phyloP scores from a whole-genome alignment of 1,140 invertebrate genomes.

The Drosophila ercepeae region DNA sequence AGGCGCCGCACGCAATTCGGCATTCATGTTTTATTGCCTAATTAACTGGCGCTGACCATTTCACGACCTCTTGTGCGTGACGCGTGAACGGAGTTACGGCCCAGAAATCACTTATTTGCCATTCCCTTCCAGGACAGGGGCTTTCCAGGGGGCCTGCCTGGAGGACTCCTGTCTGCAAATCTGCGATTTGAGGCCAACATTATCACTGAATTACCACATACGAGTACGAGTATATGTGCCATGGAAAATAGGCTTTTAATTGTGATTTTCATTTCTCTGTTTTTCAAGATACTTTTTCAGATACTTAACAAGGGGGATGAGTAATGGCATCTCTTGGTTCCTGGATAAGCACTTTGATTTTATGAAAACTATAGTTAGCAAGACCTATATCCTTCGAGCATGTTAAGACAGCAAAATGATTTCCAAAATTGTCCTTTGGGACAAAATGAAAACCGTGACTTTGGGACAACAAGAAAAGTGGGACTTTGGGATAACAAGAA shows the following conservation, averaged over 20 bases:
- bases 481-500: too few relatives aligned
- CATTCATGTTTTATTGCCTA: slow-evolving; percentile 77
- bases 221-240: too few relatives aligned
- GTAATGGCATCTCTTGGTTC: too few relatives aligned
- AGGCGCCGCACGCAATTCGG: slow-evolving; percentile 80
- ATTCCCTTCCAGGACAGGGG: not conserved
- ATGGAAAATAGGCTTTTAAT: slow-evolving; percentile 33
- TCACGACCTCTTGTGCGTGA: slow-evolving; percentile 51
- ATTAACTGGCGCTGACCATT: slow-evolving; percentile 58
- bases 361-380: too few relatives aligned
- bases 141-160: not conserved
- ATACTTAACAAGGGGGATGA: not conserved
- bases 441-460: too few relatives aligned
- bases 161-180: slow-evolving; percentile 2
- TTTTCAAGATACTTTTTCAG: not conserved
- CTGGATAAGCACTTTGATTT: too few relatives aligned
- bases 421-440: too few relatives aligned
- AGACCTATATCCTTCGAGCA: too few relatives aligned
- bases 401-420: too few relatives aligned
- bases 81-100: slow-evolving; percentile 46
- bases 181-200: slow-evolving; percentile 5
- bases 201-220: slow-evolving; percentile 30
- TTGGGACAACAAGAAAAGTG: too few relatives aligned
- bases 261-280: not conserved
- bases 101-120: slow-evolving; percentile 29